Percentiles rank a stretch among this genome's conserved stretches.
phyloP scores from a whole-genome alignment of 2,888 invertebrate genomes.

The Amblyteles armatorius region DNA sequence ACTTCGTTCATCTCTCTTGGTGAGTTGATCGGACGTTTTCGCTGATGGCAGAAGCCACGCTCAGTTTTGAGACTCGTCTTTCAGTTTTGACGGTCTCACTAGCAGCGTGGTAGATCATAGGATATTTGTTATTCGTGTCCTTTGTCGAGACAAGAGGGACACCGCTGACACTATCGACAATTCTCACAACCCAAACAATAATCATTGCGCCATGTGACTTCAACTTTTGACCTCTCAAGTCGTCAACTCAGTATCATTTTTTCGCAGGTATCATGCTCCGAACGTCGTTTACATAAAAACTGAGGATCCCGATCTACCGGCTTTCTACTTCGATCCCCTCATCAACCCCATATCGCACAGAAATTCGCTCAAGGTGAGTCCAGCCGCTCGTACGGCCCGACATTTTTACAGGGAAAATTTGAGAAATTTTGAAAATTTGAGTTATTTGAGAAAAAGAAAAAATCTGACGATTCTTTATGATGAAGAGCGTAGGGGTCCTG shows the following conservation, averaged over 20 bases:
- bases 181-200: background rate
- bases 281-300: constrained; percentile 99
- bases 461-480: constrained; percentile 72
- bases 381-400: background rate
- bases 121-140: constrained; percentile 86
- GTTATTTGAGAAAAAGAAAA: background rate
- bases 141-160: constrained; percentile 83
- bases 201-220: constrained; percentile 11
- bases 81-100: constrained; percentile 84
- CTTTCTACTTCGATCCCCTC: constrained; percentile 99
- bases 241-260: constrained; percentile 47
- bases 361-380: constrained; percentile 91
- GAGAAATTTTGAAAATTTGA: too few species aligned
- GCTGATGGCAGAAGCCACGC: background rate
- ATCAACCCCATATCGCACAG: constrained; percentile 99
- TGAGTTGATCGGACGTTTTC: constrained; percentile 86
- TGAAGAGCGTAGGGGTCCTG: constrained; percentile 85
- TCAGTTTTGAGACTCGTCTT: constrained; percentile 82
- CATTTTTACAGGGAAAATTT: background rate
- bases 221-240: background rate
- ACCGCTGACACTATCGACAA: constrained; percentile 86
- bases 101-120: constrained; percentile 86
- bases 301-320: constrained; percentile 99
- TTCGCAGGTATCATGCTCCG: constrained; percentile 97
- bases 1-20: constrained; percentile 99